phyloP scores from a whole-genome alignment of 2,888 invertebrate species.

The Hesperia comma region DNA sequence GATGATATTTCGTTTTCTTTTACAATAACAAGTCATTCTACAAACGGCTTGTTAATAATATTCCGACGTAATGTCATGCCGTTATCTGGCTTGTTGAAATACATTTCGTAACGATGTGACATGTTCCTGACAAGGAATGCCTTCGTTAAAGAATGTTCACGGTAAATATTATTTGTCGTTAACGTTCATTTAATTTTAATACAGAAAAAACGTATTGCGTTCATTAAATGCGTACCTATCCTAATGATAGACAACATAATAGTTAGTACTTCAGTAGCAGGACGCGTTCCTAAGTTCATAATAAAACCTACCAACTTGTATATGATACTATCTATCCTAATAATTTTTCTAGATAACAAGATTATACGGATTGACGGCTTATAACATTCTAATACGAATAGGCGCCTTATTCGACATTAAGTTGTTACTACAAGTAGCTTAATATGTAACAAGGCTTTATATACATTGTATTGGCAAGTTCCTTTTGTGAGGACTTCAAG shows the following conservation, averaged over 20 bases:
- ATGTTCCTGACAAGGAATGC: slow-evolving; percentile 49
- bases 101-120: slow-evolving; percentile 63
- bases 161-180: slow-evolving; percentile 12
- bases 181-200: neutral
- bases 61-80: slow-evolving; percentile 51
- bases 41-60: slow-evolving; percentile 41
- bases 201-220: neutral
- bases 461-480: slow-evolving; percentile 7
- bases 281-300: too few species aligned
- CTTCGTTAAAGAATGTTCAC: slow-evolving; percentile 45
- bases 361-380: too few species aligned
- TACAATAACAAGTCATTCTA: neutral
- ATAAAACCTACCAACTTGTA: too few species aligned
- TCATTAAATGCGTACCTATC: too few species aligned
- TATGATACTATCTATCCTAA: too few species aligned
- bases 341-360: too few species aligned
- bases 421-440: neutral
- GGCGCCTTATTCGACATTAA: neutral
- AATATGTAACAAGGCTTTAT: neutral
- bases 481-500: slow-evolving; percentile 28
- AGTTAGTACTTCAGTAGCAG: too few species aligned
- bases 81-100: slow-evolving; percentile 46
- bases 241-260: too few species aligned
- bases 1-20: neutral
- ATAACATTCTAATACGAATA: neutral